Percentiles rank a stretch among this genome's conserved stretches.
Conservation (phyloP, 1,140 invertebrate species). For the Pseudachorutes palmiensis region DNA sequence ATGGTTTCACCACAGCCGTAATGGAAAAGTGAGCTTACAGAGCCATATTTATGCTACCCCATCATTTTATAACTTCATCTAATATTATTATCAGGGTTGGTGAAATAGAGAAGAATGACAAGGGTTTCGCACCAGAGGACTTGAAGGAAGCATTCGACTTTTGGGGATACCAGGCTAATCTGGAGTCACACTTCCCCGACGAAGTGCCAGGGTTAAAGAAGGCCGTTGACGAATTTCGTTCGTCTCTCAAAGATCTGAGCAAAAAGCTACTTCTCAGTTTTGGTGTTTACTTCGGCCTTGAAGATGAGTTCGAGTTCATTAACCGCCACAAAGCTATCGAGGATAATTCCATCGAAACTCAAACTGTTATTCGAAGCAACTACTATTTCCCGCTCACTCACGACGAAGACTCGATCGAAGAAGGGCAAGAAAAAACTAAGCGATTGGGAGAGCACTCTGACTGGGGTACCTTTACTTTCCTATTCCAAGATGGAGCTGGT, state of each 20-base stretch:
- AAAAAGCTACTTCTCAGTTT: slow-evolving; percentile 18
- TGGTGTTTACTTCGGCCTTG: slow-evolving; percentile 15
- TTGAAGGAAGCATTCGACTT: slow-evolving; percentile 16
- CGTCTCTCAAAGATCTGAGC: slow-evolving; percentile 4
- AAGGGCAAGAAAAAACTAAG: slow-evolving; percentile 2
- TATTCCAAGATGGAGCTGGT: slow-evolving; percentile 25
- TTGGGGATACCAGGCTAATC: neutral
- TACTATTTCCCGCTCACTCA: slow-evolving; percentile 14
- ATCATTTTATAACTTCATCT: neutral
- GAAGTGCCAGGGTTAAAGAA: slow-evolving; percentile 25
- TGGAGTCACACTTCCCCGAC: neutral
- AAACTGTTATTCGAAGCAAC: slow-evolving; percentile 13
- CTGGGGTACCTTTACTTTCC: slow-evolving; percentile 26
- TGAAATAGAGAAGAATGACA: neutral
- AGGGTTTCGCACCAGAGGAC: neutral
- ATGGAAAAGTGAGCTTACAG: neutral
- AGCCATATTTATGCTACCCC: neutral
- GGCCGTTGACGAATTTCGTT: slow-evolving; percentile 17
- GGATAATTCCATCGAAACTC: neutral
- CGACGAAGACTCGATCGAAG: neutral
- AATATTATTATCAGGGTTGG: neutral
- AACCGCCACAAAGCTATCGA: slow-evolving; percentile 17
- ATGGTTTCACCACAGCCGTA: neutral
- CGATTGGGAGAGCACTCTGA: slow-evolving; percentile 23
- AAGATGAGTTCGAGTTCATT: slow-evolving; percentile 20